Evolutionary conservation across 2,888 invertebrate species (phyloP), one percentile per base, ranked within the genome.

Genomic region (Octodonta nipae): DNA sequence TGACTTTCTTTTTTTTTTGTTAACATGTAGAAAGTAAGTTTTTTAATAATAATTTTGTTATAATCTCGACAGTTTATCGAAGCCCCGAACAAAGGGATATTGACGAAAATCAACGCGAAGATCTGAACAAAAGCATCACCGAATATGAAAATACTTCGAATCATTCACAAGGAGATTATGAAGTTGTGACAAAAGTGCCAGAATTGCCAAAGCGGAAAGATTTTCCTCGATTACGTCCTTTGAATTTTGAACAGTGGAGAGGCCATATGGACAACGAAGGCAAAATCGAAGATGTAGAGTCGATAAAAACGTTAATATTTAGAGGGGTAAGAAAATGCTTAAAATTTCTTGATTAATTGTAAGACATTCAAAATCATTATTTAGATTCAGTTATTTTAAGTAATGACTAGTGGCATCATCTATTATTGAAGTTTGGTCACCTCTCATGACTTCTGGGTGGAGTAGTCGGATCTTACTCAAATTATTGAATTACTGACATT

Each of bases 241-340:
- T 93, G 6, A 75, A 73, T 1, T 66, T 71, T 35, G 75, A 78
- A 39, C 83, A 85, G 50, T 96, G 93, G 93, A 67, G 75, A 5
- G 75, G 75, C 32, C 74, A 79, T 47, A 77, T 83, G 55, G 82
- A 86, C 52, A 61, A 73, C 2, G 80, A 86, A 38, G 93, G 93
- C 1, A 70, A 79, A 54, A 73, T 95, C 22, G 71, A 68, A 26
- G 78, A 91, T 55, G 71, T 80, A 0, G 79, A 81, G 5, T 73
- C 76, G 5, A 70, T 93, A 1, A 85, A 80, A 57, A 75, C 82
- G 51, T 74, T 85, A 28, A 84, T 98, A 52, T 96, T 93, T 59
- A 77, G 82, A 65, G 95, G 95, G 53, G 88, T 86, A 58, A 65
- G 73, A n/a, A 67, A 5, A 10, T 13, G n/a, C n/a, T n/a, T n/a